A percentile compares a stretch with the other conserved stretches of the same genome.
Conservation (phyloP, 2,888 invertebrate genomes). For the Eustalomyia histrio region DNA sequence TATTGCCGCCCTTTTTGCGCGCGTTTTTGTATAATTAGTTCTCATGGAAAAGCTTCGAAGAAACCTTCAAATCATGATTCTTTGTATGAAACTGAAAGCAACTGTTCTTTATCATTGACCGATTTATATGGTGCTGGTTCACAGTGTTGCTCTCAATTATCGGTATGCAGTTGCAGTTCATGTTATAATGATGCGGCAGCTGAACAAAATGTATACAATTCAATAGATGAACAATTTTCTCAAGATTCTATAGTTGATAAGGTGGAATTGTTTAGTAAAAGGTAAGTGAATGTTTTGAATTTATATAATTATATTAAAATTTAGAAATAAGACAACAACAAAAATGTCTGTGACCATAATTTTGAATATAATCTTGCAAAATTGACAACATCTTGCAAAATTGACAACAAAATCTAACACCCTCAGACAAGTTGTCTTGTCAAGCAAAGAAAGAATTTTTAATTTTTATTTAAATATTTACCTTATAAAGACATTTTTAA, state of each 20-base stretch:
- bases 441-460: too few species aligned
- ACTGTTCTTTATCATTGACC: conserved; percentile 73
- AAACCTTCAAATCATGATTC: conserved; percentile 59
- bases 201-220: conserved; percentile 77
- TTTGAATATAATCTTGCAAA: too few species aligned
- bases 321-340: too few species aligned
- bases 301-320: too few species aligned
- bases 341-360: too few species aligned
- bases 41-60: conserved; percentile 69
- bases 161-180: conserved; percentile 83
- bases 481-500: too few species aligned
- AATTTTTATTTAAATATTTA: too few species aligned
- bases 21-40: conserved; percentile 60
- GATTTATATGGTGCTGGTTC: conserved; percentile 76
- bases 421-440: too few species aligned
- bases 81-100: conserved; percentile 67
- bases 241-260: conserved; percentile 72
- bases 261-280: conserved; percentile 72
- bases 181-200: conserved; percentile 80
- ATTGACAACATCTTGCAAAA: too few species aligned
- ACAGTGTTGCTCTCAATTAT: conserved; percentile 82
- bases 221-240: conserved; percentile 74
- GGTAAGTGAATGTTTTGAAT: conserved; percentile 71
- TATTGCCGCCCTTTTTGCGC: neutral
- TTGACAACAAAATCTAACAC: too few species aligned